Conservation (phyloP, 2,797 vertebrate species). For the Hipposideros larvatus region DNA sequence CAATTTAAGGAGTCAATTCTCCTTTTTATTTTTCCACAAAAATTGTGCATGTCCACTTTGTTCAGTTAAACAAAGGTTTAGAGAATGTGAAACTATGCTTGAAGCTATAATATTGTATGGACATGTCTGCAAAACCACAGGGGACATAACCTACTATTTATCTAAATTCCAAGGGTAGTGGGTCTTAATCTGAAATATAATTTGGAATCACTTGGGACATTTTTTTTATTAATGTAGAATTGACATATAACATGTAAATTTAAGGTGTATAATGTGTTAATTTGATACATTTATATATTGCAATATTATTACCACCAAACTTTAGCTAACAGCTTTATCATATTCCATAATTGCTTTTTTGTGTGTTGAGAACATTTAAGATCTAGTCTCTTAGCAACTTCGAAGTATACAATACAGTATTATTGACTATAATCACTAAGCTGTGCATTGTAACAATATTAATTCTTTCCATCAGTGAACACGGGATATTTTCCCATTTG, state of each 20-base stretch:
- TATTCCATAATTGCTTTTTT: no score
- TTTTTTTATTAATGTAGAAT: neutral
- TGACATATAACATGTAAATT: neutral
- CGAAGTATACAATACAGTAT: no score
- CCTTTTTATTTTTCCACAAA: neutral
- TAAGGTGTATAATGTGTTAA: neutral
- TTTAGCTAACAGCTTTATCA: neutral
- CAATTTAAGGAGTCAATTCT: neutral
- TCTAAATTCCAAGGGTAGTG: neutral
- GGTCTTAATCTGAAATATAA: neutral
- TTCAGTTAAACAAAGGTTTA: neutral
- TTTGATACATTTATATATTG: neutral
- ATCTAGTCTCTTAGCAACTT: no score
- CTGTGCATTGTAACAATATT: neutral
- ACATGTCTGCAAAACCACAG: neutral
- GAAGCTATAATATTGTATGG: neutral
- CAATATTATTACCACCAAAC: neutral
- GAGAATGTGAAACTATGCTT: neutral
- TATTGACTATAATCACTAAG: no score
- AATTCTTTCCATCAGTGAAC: neutral
- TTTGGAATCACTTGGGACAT: neutral
- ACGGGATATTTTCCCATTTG: neutral
- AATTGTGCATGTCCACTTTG: neutral
- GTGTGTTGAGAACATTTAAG: no score
- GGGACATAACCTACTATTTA: neutral